These are phyloP conservation scores for Eupithecia tripunctaria DNA, from an alignment of 2,888 invertebrate genomes.

Conservation along the genomic window DNA sequence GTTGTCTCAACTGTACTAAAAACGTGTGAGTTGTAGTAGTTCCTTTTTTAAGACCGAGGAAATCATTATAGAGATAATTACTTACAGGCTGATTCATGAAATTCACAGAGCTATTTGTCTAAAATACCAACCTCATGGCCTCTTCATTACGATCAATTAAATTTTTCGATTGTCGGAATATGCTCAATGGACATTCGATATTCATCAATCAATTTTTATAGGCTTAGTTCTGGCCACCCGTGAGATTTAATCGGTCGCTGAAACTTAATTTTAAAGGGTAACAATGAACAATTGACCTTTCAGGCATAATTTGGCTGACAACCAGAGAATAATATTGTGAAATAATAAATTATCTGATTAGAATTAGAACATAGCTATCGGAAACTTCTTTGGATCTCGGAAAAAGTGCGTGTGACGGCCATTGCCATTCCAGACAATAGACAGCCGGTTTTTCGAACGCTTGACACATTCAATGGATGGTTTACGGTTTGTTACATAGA, in stretches of 20 bases:
- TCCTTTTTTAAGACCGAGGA: background rate
- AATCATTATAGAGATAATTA: background rate
- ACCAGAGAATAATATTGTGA: background rate
- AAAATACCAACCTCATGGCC: background rate
- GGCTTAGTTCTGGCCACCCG: conserved; percentile 5
- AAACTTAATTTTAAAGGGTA: background rate
- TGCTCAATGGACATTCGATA: conserved; percentile 24
- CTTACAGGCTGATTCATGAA: background rate
- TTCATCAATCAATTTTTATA: background rate
- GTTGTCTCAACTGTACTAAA: background rate
- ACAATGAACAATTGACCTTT: background rate
- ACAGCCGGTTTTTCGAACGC: no score
- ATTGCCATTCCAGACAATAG: background rate
- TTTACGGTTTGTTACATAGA: no score
- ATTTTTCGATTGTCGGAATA: conserved; percentile 21
- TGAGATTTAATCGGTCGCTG: background rate
- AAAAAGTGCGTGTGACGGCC: background rate
- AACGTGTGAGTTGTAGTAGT: background rate
- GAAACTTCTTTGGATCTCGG: background rate
- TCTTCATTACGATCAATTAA: conserved; percentile 12
- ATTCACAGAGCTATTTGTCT: background rate
- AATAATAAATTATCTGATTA: background rate
- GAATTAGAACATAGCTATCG: background rate
- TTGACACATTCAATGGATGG: no score
- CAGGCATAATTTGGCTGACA: background rate